phyloP scores from a whole-genome alignment of 2,888 invertebrate species.

The Leptopterna dolabrata region DNA sequence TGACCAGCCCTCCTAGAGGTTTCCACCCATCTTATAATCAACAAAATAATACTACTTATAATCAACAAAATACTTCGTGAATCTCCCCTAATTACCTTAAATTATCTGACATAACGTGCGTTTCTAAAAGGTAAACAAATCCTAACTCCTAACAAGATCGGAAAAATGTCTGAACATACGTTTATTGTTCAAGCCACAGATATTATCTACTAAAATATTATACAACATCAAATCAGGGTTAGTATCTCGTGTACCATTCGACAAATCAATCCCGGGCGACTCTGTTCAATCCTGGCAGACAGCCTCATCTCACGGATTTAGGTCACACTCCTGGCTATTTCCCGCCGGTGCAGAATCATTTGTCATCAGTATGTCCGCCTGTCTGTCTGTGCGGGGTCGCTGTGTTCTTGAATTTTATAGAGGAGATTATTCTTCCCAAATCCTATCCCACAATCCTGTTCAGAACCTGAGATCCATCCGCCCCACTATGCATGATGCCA shows the following conservation, averaged over 20 bases:
- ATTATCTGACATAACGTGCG: too few relatives aligned
- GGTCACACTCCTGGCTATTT: too few relatives aligned
- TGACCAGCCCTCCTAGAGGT: neutral
- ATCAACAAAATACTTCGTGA: neutral
- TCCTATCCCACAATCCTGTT: neutral
- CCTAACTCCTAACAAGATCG: neutral
- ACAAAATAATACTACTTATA: too few relatives aligned
- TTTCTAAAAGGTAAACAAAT: neutral
- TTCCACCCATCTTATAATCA: neutral
- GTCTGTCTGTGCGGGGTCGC: too few relatives aligned
- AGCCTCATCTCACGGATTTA: neutral
- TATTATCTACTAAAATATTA: neutral
- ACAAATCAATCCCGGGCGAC: too few relatives aligned
- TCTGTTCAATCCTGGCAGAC: neutral
- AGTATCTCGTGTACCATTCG: too few relatives aligned
- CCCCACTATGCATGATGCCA: neutral
- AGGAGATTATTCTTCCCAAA: neutral
- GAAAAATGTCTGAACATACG: neutral
- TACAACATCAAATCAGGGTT: neutral
- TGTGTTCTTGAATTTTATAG: neutral
- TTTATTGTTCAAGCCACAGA: neutral
- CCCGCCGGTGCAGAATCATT: too few relatives aligned
- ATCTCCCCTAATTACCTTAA: neutral
- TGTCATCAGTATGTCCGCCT: too few relatives aligned
- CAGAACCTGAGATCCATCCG: neutral